phyloP scores from a whole-genome alignment of 2,888 invertebrate species.

The Apamea sordens region DNA sequence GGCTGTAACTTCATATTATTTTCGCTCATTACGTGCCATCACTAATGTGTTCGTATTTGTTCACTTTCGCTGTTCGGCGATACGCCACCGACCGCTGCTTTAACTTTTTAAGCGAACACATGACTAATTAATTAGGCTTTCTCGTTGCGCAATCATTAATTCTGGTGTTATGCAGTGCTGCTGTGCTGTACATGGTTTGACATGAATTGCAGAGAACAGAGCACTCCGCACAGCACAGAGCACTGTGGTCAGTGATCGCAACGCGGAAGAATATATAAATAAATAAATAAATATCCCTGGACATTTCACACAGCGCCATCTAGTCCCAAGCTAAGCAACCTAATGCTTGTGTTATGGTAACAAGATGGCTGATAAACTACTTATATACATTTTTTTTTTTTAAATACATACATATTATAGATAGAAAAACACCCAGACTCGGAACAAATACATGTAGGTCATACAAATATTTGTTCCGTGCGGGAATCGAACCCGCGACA shows the following conservation, averaged over 20 bases:
- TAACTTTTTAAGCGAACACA: constrained; percentile 58
- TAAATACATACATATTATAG: too few relatives aligned
- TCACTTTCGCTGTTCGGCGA: constrained; percentile 66
- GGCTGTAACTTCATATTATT: constrained; percentile 42
- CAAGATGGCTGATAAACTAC: too few relatives aligned
- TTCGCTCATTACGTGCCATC: constrained; percentile 51
- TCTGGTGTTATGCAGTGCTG: constrained; percentile 50
- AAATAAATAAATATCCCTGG: too few relatives aligned
- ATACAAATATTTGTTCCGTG: too few relatives aligned
- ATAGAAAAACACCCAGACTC: too few relatives aligned
- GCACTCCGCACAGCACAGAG: neutral
- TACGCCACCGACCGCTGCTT: constrained; percentile 48
- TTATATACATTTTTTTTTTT: too few relatives aligned
- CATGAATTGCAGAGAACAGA: constrained; percentile 27
- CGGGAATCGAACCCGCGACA: too few relatives aligned
- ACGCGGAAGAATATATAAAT: constrained; percentile 39
- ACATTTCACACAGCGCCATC: too few relatives aligned
- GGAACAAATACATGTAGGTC: too few relatives aligned
- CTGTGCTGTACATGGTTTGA: constrained; percentile 41
- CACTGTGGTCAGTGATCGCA: constrained; percentile 3
- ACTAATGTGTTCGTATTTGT: constrained; percentile 52
- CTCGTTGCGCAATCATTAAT: constrained; percentile 62
- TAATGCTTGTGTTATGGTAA: too few relatives aligned
- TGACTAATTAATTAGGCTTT: constrained; percentile 69
- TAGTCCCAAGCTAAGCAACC: too few relatives aligned